A percentile compares a stretch with the other conserved stretches of the same genome.
Conservation (phyloP, 2,888 invertebrate genomes). For the Helleia helle region DNA sequence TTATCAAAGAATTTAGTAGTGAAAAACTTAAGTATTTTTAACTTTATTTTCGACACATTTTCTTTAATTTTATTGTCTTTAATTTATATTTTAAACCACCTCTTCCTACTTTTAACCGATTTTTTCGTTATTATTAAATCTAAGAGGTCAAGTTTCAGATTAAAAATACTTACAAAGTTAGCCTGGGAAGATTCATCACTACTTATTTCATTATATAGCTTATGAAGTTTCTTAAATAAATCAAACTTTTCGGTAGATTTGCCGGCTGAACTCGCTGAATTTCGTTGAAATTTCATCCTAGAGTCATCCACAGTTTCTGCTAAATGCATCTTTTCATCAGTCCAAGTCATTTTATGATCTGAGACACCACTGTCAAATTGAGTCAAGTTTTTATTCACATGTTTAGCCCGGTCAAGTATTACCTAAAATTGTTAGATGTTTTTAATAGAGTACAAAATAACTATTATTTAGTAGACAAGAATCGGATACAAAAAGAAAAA, state of each 20-base stretch:
- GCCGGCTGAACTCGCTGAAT: conserved; percentile 46
- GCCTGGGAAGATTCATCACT: conserved; percentile 59
- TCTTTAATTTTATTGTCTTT: no score
- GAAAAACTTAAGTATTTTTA: no score
- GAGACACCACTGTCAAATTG: conserved; percentile 62
- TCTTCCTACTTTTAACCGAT: background rate
- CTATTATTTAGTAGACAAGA: conserved; percentile 18
- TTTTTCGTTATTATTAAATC: background rate
- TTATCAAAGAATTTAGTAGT: no score
- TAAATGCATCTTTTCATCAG: conserved; percentile 66
- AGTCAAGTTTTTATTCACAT: conserved; percentile 62
- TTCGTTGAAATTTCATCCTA: conserved; percentile 62
- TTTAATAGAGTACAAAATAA: conserved; percentile 13
- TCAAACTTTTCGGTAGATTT: conserved; percentile 60
- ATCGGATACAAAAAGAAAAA: conserved; percentile 33
- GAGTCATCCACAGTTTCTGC: conserved; percentile 66
- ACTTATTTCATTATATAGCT: conserved; percentile 62
- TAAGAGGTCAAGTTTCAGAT: background rate
- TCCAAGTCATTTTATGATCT: conserved; percentile 73
- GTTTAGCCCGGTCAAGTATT: conserved; percentile 66
- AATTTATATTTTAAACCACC: no score
- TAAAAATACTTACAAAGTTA: conserved; percentile 52
- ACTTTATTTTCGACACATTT: no score
- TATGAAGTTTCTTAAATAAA: conserved; percentile 66
- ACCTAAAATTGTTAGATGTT: conserved; percentile 41